Evolutionary conservation across 2,888 invertebrate species (phyloP).

Genomic region (Argynnis bischoffii): DNA sequence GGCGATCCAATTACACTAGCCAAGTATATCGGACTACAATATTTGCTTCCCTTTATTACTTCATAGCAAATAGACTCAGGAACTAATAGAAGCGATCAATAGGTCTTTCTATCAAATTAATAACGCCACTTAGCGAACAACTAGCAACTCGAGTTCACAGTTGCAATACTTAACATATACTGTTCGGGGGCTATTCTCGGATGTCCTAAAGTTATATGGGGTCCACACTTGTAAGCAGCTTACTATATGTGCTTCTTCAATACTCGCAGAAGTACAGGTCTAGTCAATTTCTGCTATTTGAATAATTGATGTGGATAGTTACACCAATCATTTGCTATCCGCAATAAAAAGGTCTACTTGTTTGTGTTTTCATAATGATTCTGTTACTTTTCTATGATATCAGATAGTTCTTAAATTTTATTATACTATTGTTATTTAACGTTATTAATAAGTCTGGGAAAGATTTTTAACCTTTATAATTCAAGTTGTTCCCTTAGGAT

Average conservation of each 20-base stretch:
- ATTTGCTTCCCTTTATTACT: conserved; percentile 35
- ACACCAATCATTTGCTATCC: conserved; percentile 74
- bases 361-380: conserved; percentile 43
- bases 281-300: conserved; percentile 69
- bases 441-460: too few species aligned
- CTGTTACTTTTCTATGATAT: conserved; percentile 2
- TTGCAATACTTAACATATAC: conserved; percentile 55
- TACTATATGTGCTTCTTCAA: conserved; percentile 61
- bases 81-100: conserved; percentile 54
- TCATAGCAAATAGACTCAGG: conserved; percentile 31
- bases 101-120: conserved; percentile 65
- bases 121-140: conserved; percentile 58
- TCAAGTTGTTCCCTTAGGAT: too few species aligned
- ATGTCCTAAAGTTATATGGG: conserved; percentile 65
- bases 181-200: conserved; percentile 51
- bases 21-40: conserved; percentile 31
- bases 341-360: conserved; percentile 75
- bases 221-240: conserved; percentile 75
- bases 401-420: background rate
- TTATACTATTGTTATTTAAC: background rate
- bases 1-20: conserved; percentile 28
- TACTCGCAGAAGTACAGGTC: conserved; percentile 72
- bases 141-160: conserved; percentile 46
- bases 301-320: conserved; percentile 69
- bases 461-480: too few species aligned